phyloP scores from a whole-genome alignment of 2,797 vertebrate species.

The Todus mexicanus region DNA sequence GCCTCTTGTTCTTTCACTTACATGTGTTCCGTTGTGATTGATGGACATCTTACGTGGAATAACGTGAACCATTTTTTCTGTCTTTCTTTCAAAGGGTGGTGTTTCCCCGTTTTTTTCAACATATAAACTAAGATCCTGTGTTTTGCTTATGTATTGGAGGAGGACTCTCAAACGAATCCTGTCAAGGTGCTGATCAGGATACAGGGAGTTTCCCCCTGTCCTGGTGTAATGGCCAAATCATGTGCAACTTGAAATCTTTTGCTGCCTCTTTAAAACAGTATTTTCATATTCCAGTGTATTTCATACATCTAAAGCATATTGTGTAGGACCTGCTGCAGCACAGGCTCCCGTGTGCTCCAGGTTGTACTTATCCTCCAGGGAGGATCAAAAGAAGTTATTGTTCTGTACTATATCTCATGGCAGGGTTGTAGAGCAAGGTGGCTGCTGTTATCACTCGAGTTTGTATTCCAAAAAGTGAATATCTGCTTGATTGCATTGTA shows the following conservation, averaged over 20 bases:
- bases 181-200: background rate
- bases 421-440: background rate
- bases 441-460: background rate
- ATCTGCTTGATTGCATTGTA: background rate
- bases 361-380: background rate
- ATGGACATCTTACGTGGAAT: background rate
- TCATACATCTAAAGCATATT: rapidly evolving
- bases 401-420: background rate
- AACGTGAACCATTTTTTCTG: background rate
- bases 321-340: background rate
- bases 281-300: background rate
- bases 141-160: background rate
- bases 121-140: background rate
- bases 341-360: background rate
- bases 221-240: background rate
- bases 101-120: background rate
- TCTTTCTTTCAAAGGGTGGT: background rate
- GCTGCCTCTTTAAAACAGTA: background rate
- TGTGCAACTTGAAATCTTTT: background rate
- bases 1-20: background rate
- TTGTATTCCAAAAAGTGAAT: background rate
- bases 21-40: background rate
- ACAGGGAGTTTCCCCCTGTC: background rate
- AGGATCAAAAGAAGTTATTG: background rate
- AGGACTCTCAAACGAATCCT: background rate